Conservation (phyloP, 2,113 vertebrate genomes). For the Cichladusa arquata region DNA sequence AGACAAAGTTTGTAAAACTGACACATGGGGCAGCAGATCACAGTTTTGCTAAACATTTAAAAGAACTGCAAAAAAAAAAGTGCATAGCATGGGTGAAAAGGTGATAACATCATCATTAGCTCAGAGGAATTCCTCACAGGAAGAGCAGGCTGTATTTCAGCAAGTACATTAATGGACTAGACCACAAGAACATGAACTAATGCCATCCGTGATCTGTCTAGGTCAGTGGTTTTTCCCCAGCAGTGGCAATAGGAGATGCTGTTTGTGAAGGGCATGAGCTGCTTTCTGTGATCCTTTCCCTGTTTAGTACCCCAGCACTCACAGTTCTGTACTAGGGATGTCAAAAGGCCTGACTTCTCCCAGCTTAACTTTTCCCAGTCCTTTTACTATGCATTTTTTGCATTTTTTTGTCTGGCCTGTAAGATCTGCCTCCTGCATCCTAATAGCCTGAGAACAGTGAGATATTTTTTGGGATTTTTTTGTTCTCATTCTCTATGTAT, state of each 20-base stretch:
- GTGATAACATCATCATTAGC: not conserved
- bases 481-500: not conserved
- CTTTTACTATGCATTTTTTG: not conserved
- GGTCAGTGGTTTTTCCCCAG: not conserved
- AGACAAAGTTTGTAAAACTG: not conserved
- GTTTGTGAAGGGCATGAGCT: not conserved
- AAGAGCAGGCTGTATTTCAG: not conserved
- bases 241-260: not conserved
- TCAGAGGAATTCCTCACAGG: not conserved
- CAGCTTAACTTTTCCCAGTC: not conserved
- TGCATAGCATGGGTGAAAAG: not conserved
- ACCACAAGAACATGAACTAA: not conserved
- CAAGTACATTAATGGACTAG: not conserved
- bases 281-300: not conserved
- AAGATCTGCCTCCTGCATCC: not conserved
- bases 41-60: not conserved
- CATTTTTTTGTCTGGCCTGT: not conserved
- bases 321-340: not conserved
- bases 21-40: not conserved
- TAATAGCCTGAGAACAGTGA: not conserved
- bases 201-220: not conserved
- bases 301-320: not conserved
- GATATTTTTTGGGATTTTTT: not conserved
- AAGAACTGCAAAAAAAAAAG: not conserved
- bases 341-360: not conserved